Conservation (phyloP, 2,113 vertebrate species). For the Grantiella picta region DNA sequence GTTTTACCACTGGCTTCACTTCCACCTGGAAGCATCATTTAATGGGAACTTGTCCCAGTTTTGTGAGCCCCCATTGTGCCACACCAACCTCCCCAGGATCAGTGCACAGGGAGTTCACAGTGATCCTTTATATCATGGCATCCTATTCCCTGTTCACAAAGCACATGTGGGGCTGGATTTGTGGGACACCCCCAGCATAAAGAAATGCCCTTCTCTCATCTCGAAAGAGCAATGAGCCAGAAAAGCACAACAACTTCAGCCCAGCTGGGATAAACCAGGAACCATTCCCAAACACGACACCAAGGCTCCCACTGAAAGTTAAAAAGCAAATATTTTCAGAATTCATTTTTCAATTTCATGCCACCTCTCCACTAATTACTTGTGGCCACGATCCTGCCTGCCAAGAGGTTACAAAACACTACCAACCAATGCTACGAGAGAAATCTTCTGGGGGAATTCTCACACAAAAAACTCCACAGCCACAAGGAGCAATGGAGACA, state of each 20-base stretch:
- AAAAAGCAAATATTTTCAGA: constrained; percentile 43
- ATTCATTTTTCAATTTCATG: constrained; percentile 42
- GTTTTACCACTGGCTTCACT: neutral
- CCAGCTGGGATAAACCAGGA: neutral
- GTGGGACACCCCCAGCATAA: neutral
- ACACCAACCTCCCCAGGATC: neutral
- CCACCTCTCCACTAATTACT: constrained; percentile 25
- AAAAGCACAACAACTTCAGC: neutral
- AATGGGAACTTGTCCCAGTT: neutral
- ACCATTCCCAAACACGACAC: neutral
- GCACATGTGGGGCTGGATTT: accelerated
- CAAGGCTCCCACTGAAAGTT: neutral
- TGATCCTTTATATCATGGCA: neutral
- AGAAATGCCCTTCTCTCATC: neutral
- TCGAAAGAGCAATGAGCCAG: neutral
- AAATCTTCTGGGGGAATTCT: neutral
- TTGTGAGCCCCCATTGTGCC: accelerated
- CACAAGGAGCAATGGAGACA: neutral
- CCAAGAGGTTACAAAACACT: neutral
- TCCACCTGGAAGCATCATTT: neutral
- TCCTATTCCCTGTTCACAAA: neutral
- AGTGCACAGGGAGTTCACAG: neutral
- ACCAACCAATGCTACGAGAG: neutral
- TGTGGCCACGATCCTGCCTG: neutral
- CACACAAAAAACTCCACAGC: neutral